Conservation (phyloP, 2,888 invertebrate genomes). For the Aricia artaxerxes region DNA sequence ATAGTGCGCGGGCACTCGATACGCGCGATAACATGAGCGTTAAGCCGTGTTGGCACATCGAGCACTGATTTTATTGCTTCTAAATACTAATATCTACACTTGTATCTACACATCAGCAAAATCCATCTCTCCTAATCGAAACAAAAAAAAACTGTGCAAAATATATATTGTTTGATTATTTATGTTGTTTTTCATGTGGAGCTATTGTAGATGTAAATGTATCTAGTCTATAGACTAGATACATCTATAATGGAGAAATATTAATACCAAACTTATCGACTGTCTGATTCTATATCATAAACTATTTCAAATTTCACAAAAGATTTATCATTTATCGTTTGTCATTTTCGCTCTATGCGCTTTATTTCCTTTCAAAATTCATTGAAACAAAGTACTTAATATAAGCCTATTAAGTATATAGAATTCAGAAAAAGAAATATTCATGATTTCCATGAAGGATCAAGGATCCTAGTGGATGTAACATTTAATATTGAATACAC, state of each 20-base stretch:
- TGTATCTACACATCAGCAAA: neutral
- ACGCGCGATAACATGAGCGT: slow-evolving; percentile 69
- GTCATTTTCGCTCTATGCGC: no score
- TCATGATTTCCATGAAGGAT: neutral
- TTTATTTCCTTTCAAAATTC: no score
- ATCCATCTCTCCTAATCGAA: neutral
- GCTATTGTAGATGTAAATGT: no score
- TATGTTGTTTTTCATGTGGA: neutral
- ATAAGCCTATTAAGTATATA: no score
- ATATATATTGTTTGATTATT: neutral
- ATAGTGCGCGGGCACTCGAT: slow-evolving; percentile 71
- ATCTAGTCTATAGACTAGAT: neutral
- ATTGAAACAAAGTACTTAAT: no score
- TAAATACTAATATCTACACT: slow-evolving; percentile 58
- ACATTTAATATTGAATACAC: slow-evolving; percentile 33
- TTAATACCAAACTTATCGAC: no score
- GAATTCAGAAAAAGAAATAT: neutral
- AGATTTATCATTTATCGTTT: no score
- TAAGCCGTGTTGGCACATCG: slow-evolving; percentile 72
- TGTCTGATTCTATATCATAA: neutral
- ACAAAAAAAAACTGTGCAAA: neutral
- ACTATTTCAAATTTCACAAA: no score
- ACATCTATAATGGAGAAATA: no score
- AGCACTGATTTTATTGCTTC: slow-evolving; percentile 74
- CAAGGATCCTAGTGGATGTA: neutral